phyloP scores from a whole-genome alignment of 2,113 vertebrate genomes.

The Anarhynchus alexandrinus region DNA sequence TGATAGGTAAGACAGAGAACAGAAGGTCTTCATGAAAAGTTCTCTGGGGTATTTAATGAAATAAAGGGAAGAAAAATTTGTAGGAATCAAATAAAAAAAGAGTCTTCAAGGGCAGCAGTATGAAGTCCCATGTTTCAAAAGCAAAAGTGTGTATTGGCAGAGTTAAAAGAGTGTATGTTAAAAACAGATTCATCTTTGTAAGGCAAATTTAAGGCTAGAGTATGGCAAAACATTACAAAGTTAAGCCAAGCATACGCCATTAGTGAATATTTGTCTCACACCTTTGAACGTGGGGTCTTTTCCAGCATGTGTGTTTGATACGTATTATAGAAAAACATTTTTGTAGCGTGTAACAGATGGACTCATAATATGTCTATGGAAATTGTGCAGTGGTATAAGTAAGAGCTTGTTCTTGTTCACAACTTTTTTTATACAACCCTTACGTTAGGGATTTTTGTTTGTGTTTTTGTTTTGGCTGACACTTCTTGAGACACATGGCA shows the following conservation, averaged over 20 bases:
- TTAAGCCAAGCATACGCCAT: neutral
- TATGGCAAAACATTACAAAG: neutral
- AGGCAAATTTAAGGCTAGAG: neutral
- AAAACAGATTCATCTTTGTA: neutral
- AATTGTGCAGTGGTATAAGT: neutral
- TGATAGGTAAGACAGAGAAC: neutral
- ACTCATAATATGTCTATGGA: neutral
- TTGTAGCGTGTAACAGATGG: neutral
- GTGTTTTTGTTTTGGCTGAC: neutral
- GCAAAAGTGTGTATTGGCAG: neutral
- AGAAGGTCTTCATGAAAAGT: neutral
- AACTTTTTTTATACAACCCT: neutral
- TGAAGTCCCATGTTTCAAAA: neutral
- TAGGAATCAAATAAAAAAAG: neutral
- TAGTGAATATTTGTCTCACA: neutral
- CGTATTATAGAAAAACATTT: neutral
- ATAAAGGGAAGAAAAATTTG: neutral
- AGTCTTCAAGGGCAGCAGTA: neutral
- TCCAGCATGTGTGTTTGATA: neutral
- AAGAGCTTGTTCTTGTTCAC: neutral
- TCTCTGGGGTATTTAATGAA: neutral
- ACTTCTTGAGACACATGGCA: neutral
- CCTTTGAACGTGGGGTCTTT: neutral
- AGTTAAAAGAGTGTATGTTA: neutral
- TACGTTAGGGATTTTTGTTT: neutral